Percentiles rank a stretch among this genome's conserved stretches.
Evolutionary conservation across 1,140 invertebrate genomes (phyloP).

Genomic region (Drosophila malerkotliana): DNA sequence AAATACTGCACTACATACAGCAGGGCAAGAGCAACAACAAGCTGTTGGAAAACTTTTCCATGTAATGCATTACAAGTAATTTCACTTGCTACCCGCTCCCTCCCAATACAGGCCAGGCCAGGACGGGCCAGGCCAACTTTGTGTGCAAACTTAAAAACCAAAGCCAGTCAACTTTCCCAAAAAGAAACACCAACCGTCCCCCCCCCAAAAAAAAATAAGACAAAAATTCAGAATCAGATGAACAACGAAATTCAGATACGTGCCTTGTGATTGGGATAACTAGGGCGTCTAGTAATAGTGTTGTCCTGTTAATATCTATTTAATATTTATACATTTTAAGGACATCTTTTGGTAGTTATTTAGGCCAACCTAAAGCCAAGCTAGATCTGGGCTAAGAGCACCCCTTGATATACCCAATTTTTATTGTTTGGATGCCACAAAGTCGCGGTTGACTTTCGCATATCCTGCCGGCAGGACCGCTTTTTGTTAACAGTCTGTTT

Average conservation of each 20-base stretch:
- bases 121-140: conserved; percentile 30
- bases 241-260: conserved; percentile 5
- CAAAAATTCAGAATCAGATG: conserved; percentile 41
- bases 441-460: conserved; percentile 28
- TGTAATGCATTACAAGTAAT: conserved; percentile 82
- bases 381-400: neutral
- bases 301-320: conserved; percentile 11
- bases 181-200: conserved; percentile 17
- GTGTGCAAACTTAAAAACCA: conserved; percentile 61
- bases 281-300: conserved; percentile 16
- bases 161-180: conserved; percentile 49
- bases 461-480: conserved; percentile 21
- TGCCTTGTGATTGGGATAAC: conserved; percentile 12
- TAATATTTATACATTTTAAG: neutral
- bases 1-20: conserved; percentile 18
- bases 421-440: conserved; percentile 47
- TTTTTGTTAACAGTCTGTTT: conserved; percentile 56
- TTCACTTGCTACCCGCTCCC: conserved; percentile 57
- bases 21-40: conserved; percentile 13
- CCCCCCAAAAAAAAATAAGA: neutral
- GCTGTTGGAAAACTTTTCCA: conserved; percentile 62
- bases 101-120: conserved; percentile 19
- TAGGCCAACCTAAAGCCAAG: neutral
- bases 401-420: neutral
- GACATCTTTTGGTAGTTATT: neutral